Evolutionary conservation across 2,888 invertebrate species (phyloP).

Genomic region (Lingula anatina): DNA sequence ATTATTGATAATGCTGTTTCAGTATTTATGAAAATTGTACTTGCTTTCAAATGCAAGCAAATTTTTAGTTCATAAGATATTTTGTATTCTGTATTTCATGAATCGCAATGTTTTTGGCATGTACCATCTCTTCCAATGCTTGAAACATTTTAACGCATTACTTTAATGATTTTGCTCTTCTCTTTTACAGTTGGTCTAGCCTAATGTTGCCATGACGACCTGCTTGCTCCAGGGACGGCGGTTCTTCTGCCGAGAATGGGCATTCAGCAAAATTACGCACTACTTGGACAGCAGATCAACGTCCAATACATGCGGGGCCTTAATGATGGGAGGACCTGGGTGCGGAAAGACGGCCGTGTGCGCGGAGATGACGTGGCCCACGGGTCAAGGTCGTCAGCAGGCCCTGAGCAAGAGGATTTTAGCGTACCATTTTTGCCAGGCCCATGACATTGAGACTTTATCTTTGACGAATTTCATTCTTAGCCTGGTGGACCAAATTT

Average conservation of each 20-base stretch:
- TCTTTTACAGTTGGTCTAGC: no score
- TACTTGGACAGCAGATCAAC: conserved; percentile 80
- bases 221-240: conserved; percentile 39
- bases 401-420: conserved; percentile 73
- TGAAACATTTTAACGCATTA: no score
- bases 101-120: no score
- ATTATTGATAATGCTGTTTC: no score
- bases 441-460: conserved; percentile 59
- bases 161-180: no score
- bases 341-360: conserved; percentile 75
- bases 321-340: conserved; percentile 86
- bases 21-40: no score
- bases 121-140: no score
- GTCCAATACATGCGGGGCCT: conserved; percentile 73
- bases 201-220: conserved; percentile 32
- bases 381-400: conserved; percentile 55
- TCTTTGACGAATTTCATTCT: conserved; percentile 77
- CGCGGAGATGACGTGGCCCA: conserved; percentile 60
- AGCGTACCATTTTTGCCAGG: conserved; percentile 75
- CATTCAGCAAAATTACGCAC: conserved; percentile 85
- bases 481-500: conserved; percentile 61
- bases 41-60: no score
- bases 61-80: no score
- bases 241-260: conserved; percentile 93
- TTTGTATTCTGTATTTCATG: no score